phyloP scores from a whole-genome alignment of 1,140 invertebrate genomes.

The Apis cerana region DNA sequence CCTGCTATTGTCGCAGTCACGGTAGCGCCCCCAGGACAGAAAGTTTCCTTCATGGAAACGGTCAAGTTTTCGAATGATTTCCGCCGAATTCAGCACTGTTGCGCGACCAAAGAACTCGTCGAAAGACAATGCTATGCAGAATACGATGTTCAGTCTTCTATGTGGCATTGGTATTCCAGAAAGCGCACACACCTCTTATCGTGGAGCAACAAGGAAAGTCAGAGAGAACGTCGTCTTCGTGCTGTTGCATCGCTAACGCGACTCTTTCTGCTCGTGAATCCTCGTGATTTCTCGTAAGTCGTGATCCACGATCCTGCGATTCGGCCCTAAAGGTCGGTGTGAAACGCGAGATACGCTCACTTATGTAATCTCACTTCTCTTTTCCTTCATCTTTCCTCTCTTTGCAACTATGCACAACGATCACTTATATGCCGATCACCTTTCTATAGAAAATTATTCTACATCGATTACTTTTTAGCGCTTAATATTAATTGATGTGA shows the following conservation, averaged over 20 bases:
- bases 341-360: slow-evolving; percentile 20
- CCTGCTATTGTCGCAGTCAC: background rate
- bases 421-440: background rate
- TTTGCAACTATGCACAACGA: background rate
- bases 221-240: slow-evolving; percentile 68
- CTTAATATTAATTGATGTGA: background rate
- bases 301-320: slow-evolving; percentile 24
- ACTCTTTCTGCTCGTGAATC: slow-evolving; percentile 26
- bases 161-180: slow-evolving; percentile 71
- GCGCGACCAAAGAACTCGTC: background rate
- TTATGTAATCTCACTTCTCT: slow-evolving; percentile 6
- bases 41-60: slow-evolving; percentile 18
- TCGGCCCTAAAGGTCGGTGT: slow-evolving; percentile 73
- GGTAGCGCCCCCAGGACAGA: background rate
- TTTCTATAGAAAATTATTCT: background rate
- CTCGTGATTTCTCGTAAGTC: background rate
- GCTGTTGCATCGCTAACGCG: slow-evolving; percentile 71
- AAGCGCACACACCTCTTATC: slow-evolving; percentile 61
- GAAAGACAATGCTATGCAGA: slow-evolving; percentile 26
- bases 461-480: background rate
- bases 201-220: slow-evolving; percentile 69
- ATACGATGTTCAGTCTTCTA: slow-evolving; percentile 24
- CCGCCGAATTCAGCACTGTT: background rate
- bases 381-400: background rate
- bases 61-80: slow-evolving; percentile 3